A percentile compares a stretch with the other conserved stretches of the same genome.
These are phyloP conservation scores for Discoglossus pictus DNA, from an alignment of 2,797 vertebrate species.

Conservation along the genomic window DNA sequence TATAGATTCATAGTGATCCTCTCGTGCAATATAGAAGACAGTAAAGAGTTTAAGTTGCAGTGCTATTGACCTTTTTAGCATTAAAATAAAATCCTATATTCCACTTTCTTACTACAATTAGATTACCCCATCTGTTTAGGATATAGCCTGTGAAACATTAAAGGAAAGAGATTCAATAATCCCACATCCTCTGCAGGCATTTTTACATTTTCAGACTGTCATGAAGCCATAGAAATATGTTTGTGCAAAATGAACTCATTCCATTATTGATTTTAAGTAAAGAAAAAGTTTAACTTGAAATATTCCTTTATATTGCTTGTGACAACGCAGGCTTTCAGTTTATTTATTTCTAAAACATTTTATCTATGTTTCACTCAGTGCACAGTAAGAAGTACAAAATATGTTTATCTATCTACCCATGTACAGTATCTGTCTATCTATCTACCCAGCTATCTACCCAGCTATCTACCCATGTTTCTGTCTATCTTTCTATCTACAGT, in stretches of 20 bases:
- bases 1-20: conserved; percentile 66
- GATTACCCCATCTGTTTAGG: conserved; percentile 67
- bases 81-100: conserved; percentile 76
- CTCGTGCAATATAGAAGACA: conserved; percentile 61
- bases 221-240: conserved; percentile 63
- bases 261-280: conserved; percentile 63
- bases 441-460: no score
- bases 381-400: not conserved
- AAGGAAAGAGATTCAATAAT: conserved; percentile 70
- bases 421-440: no score
- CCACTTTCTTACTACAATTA: conserved; percentile 69
- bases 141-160: conserved; percentile 67
- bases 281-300: conserved; percentile 51
- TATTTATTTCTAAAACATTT: conserved; percentile 16
- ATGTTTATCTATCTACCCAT: not conserved
- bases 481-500: no score
- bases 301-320: conserved; percentile 37
- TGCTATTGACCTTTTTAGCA: conserved; percentile 70
- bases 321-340: conserved; percentile 9
- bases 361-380: conserved; percentile 4
- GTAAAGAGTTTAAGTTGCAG: conserved; percentile 68
- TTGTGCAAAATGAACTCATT: conserved; percentile 68
- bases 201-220: conserved; percentile 67
- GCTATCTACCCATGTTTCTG: no score
- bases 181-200: conserved; percentile 65